phyloP scores from a whole-genome alignment of 2,888 invertebrate species.

The Chrysomela aeneicollis region DNA sequence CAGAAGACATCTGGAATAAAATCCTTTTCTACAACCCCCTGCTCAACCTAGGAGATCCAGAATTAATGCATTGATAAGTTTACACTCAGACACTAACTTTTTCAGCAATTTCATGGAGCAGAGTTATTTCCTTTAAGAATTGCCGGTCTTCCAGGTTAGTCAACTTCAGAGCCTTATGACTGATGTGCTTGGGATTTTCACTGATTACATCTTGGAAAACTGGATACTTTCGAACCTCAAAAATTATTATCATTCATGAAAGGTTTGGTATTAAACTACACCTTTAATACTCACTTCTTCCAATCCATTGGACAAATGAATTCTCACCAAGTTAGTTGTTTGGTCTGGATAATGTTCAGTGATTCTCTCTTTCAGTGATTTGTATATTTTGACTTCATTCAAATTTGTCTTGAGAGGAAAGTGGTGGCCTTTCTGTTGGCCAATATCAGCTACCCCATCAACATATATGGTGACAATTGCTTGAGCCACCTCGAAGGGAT shows the following conservation, averaged over 20 bases:
- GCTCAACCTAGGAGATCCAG: conserved; percentile 44
- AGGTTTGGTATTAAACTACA: not conserved
- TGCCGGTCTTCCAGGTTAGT: conserved; percentile 68
- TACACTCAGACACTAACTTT: conserved; percentile 56
- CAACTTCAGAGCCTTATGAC: conserved; percentile 50
- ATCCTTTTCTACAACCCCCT: conserved; percentile 64
- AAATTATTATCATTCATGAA: conserved; percentile 1
- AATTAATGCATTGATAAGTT: not conserved
- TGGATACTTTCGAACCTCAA: conserved; percentile 61
- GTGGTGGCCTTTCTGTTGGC: conserved; percentile 63
- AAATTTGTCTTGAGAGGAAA: conserved; percentile 70
- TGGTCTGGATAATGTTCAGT: conserved; percentile 69
- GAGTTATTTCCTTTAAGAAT: conserved; percentile 70
- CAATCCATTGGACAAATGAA: conserved; percentile 70
- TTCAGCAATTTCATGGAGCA: conserved; percentile 67
- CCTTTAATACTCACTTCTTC: conserved; percentile 67
- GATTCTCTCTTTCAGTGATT: conserved; percentile 67
- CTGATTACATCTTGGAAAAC: conserved; percentile 53
- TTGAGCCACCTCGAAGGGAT: conserved; percentile 79
- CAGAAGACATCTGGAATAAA: conserved; percentile 71
- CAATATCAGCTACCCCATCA: conserved; percentile 71
- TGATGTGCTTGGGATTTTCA: conserved; percentile 50
- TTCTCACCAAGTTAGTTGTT: conserved; percentile 69
- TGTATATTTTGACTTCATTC: conserved; percentile 70
- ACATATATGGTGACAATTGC: conserved; percentile 74